Evolutionary conservation across 2,797 vertebrate species (phyloP).

Genomic region (Falco berigora): DNA sequence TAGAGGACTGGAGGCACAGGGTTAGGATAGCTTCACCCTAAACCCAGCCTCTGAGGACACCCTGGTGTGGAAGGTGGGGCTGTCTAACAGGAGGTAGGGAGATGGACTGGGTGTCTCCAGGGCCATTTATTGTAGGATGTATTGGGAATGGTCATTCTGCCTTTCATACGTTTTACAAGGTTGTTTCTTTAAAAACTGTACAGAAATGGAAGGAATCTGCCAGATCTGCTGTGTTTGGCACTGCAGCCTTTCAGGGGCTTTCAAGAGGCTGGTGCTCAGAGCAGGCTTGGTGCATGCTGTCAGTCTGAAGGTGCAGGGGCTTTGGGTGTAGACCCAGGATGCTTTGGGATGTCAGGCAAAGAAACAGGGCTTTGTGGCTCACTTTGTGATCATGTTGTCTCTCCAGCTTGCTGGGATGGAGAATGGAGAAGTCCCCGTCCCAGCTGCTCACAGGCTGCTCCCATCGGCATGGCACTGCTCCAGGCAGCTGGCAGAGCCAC

Average conservation of each 20-base stretch:
- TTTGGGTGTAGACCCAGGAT: background rate
- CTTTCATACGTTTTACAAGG: background rate
- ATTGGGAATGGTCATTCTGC: background rate
- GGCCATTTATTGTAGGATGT: background rate
- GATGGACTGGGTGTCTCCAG: background rate
- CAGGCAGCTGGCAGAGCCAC: accelerated
- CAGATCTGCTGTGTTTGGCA: background rate
- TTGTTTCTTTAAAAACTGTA: background rate
- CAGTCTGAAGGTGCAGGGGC: background rate
- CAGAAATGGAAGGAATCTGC: background rate
- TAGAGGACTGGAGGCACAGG: background rate
- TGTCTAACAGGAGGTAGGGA: background rate
- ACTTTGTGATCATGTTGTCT: background rate
- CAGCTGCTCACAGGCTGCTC: background rate
- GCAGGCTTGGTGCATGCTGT: background rate
- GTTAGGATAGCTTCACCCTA: background rate
- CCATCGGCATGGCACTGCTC: accelerated
- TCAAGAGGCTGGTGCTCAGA: background rate
- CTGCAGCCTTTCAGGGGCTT: background rate
- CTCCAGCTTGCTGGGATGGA: background rate
- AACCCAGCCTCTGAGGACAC: background rate
- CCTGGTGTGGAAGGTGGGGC: background rate
- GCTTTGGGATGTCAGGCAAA: background rate
- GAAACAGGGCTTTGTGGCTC: background rate
- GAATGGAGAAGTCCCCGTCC: background rate